Evolutionary conservation across 1,140 invertebrate genomes (phyloP).

Genomic region (Hyles euphorbiae): DNA sequence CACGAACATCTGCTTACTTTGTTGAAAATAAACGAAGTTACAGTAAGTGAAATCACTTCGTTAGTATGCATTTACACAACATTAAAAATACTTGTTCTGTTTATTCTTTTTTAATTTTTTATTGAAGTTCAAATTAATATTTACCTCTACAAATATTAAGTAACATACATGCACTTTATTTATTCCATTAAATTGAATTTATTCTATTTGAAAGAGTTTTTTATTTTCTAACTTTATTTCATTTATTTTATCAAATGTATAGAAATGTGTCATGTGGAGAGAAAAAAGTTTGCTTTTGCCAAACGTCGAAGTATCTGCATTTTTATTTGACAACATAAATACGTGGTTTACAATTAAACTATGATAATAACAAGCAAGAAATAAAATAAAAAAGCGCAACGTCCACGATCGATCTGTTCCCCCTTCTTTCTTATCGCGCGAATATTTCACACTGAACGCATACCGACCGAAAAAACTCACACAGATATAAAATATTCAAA

Average conservation of each 20-base stretch:
- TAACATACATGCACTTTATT: no score
- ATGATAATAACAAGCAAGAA: slow-evolving; percentile 47
- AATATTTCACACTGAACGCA: slow-evolving; percentile 74
- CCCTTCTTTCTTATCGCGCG: slow-evolving; percentile 73
- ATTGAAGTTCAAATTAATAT: not conserved
- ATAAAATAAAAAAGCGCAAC: slow-evolving; percentile 69
- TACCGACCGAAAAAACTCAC: slow-evolving; percentile 69
- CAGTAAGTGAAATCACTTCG: not conserved
- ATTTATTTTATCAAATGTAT: no score
- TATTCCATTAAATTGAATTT: no score
- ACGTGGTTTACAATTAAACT: slow-evolving; percentile 48
- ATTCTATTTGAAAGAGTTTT: no score
- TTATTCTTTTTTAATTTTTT: not conserved
- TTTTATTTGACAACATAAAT: not conserved
- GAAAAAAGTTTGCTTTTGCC: no score
- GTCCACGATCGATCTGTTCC: slow-evolving; percentile 69
- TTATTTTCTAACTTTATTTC: no score
- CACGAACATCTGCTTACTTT: slow-evolving; percentile 3
- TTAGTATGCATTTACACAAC: no score
- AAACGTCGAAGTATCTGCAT: no score
- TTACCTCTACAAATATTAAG: no score
- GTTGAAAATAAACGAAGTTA: slow-evolving; percentile 4
- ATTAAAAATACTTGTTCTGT: not conserved
- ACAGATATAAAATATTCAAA: slow-evolving; percentile 76
- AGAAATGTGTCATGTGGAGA: no score